Evolutionary conservation across 1,140 invertebrate genomes (phyloP).

Genomic region (Hermatobates lingyangjiaoensis): DNA sequence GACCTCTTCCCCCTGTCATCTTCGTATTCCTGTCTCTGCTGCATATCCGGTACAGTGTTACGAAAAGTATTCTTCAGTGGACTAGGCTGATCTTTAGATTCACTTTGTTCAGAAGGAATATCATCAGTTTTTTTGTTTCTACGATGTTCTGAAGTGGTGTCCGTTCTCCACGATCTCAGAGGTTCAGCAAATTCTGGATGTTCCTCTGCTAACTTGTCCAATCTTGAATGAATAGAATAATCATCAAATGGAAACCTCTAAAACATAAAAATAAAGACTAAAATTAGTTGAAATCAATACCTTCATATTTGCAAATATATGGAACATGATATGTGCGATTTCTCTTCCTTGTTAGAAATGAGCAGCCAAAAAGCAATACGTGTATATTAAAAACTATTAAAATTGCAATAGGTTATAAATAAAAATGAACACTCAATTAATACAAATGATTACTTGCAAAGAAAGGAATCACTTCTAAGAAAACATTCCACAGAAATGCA

Average conservation of each 20-base stretch:
- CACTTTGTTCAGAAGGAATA: not conserved
- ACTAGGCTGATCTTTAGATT: not conserved
- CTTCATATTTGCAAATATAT: too few species aligned
- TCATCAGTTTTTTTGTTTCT: not conserved
- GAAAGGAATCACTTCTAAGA: too few species aligned
- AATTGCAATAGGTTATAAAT: too few species aligned
- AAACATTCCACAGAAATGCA: too few species aligned
- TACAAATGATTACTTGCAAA: too few species aligned
- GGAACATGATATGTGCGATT: too few species aligned
- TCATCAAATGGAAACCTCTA: constrained; percentile 1
- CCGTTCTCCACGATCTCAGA: not conserved
- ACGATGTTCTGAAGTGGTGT: not conserved
- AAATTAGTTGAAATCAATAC: too few species aligned
- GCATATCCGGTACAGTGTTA: constrained; percentile 48
- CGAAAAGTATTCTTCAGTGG: constrained; percentile 25
- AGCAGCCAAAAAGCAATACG: too few species aligned
- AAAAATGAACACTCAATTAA: too few species aligned
- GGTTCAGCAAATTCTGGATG: not conserved
- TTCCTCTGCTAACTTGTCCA: not conserved
- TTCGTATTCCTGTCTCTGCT: constrained; percentile 21
- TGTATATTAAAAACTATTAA: too few species aligned
- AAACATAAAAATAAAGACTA: not conserved
- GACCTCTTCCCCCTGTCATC: constrained; percentile 34
- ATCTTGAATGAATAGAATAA: not conserved
- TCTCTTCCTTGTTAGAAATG: too few species aligned